These are phyloP conservation scores for Lytechinus pictus DNA, from an alignment of 35 echinoderm and acorn worm genomes.

Conservation along the genomic window DNA sequence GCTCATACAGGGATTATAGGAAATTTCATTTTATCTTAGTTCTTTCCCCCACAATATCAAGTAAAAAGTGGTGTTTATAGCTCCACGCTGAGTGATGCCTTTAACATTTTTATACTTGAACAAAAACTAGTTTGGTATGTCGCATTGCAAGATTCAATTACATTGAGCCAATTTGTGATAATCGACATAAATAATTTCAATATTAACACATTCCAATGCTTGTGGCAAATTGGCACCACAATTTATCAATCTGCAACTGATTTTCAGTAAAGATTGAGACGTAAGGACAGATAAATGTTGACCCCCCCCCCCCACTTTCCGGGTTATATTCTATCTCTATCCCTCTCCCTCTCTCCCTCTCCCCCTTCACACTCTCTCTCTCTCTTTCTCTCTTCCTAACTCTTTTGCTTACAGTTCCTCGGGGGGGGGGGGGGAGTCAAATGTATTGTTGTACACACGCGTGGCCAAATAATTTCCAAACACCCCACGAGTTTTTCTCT, in stretches of 20 bases:
- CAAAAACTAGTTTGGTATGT: neutral
- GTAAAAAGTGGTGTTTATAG: too few relatives aligned
- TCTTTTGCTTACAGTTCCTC: too few relatives aligned
- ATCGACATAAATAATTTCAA: constrained; percentile 36
- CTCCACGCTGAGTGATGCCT: neutral
- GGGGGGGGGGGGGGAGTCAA: too few relatives aligned
- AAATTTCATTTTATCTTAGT: too few relatives aligned
- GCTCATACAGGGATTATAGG: too few relatives aligned
- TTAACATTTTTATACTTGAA: neutral
- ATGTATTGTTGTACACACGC: too few relatives aligned
- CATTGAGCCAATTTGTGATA: constrained; percentile 37
- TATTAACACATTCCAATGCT: constrained; percentile 21
- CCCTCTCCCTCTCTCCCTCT: neutral
- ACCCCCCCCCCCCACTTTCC: neutral
- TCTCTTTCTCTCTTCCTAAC: neutral
- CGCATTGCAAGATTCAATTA: constrained; percentile 43
- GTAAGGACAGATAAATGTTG: neutral
- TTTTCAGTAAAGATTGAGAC: neutral
- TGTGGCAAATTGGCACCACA: neutral
- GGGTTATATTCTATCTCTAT: neutral
- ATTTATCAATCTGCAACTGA: neutral
- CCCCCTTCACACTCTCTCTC: neutral
- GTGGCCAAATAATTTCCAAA: too few relatives aligned
- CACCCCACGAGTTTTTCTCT: too few relatives aligned
- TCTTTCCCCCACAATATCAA: too few relatives aligned